phyloP scores from a whole-genome alignment of 2,797 vertebrate genomes.

The Aselliscus stoliczkanus region DNA sequence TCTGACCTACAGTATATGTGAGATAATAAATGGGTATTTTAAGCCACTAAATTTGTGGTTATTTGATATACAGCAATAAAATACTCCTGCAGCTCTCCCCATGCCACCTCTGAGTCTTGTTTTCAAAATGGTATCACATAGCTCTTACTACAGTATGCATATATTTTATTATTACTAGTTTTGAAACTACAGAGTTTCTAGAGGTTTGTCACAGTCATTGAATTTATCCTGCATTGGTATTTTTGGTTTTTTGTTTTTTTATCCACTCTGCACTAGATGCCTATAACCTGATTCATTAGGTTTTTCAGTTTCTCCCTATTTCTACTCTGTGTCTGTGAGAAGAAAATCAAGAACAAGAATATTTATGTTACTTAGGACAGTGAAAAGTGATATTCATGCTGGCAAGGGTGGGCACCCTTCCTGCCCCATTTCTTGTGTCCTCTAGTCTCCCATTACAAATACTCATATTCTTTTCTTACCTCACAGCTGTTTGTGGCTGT shows the following conservation, averaged over 20 bases:
- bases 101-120: background rate
- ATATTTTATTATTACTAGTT: background rate
- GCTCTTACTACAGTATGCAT: background rate
- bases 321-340: background rate
- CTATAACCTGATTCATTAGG: background rate
- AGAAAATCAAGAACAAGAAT: background rate
- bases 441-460: background rate
- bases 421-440: background rate
- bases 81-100: background rate
- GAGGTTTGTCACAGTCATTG: background rate
- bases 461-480: background rate
- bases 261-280: background rate
- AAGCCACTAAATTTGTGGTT: background rate
- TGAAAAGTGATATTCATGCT: background rate
- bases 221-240: background rate
- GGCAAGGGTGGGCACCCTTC: background rate
- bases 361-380: background rate
- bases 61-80: background rate
- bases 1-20: background rate
- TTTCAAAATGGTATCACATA: background rate
- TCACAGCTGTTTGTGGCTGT: background rate
- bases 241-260: too few relatives aligned
- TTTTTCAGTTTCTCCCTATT: background rate
- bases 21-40: background rate
- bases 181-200: background rate